Conservation (phyloP, 2,888 invertebrate species). For the Hirudinaria manillensis region DNA sequence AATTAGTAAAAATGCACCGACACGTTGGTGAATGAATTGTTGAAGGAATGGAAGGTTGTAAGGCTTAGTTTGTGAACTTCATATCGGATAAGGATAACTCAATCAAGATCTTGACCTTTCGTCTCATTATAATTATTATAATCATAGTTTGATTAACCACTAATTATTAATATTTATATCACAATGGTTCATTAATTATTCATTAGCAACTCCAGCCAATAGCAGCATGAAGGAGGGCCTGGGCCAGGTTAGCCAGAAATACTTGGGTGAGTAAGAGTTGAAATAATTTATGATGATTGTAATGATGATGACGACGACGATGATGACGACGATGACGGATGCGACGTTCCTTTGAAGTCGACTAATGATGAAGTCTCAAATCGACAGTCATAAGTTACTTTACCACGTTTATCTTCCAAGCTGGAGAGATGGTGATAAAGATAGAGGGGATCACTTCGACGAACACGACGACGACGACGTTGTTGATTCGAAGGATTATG, state of each 20-base stretch:
- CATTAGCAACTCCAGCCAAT: background rate
- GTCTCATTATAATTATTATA: no score
- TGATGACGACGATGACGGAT: slow-evolving; percentile 15
- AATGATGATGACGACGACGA: slow-evolving; percentile 24
- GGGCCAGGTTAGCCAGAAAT: background rate
- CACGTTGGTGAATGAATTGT: background rate
- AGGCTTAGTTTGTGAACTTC: background rate
- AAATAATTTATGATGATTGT: slow-evolving; percentile 24
- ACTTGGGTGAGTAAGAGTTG: background rate
- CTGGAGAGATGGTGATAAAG: background rate
- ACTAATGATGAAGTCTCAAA: no score
- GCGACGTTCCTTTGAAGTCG: background rate
- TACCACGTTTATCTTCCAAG: background rate
- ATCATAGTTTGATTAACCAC: no score
- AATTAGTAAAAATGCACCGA: background rate
- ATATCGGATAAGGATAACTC: no score
- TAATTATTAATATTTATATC: no score
- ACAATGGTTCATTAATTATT: background rate
- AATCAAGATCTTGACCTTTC: no score
- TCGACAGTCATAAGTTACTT: no score
- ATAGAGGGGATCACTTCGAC: slow-evolving; percentile 15
- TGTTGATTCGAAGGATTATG: slow-evolving; percentile 20
- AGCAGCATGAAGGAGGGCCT: background rate
- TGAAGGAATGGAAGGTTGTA: background rate
- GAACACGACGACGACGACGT: slow-evolving; percentile 17